phyloP scores from a whole-genome alignment of 1,140 invertebrate genomes.

The Habropoda laboriosa region DNA sequence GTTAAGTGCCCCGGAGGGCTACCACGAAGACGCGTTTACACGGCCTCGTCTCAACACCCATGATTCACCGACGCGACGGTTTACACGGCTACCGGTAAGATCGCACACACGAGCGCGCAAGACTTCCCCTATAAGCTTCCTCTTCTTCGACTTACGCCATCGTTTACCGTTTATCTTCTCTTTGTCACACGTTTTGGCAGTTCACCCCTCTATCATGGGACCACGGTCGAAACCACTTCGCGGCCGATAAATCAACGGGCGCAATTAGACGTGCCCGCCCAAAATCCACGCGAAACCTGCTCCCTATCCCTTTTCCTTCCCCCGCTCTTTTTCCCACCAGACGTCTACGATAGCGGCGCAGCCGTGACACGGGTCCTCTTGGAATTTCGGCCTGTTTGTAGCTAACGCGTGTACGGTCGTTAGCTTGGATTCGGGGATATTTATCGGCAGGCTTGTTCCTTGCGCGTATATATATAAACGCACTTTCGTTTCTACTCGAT shows the following conservation, averaged over 20 bases:
- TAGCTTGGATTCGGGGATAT: slow-evolving; percentile 21
- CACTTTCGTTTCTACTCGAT: neutral
- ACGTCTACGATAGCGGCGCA: slow-evolving; percentile 2
- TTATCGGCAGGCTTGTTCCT: slow-evolving; percentile 6
- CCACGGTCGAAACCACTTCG: slow-evolving; percentile 32
- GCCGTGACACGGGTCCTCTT: slow-evolving; percentile 5
- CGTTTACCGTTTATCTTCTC: neutral
- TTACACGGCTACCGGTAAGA: slow-evolving; percentile 26
- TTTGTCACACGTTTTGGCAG: slow-evolving; percentile 24
- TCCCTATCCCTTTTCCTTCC: neutral
- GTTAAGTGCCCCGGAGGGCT: slow-evolving; percentile 65
- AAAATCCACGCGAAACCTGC: neutral
- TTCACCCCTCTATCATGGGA: neutral
- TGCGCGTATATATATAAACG: neutral
- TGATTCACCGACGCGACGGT: slow-evolving; percentile 55
- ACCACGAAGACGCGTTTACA: slow-evolving; percentile 59
- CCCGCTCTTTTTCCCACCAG: neutral
- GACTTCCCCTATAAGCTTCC: no score
- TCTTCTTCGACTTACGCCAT: neutral
- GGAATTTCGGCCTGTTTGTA: slow-evolving; percentile 29
- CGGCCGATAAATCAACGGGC: slow-evolving; percentile 59
- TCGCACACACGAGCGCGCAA: no score
- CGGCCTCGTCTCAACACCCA: slow-evolving; percentile 46
- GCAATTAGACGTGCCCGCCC: slow-evolving; percentile 53
- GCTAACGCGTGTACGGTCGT: neutral